Conservation (phyloP, 92 coral and sea anemone genomes). For the Epizoanthus fatuus region DNA sequence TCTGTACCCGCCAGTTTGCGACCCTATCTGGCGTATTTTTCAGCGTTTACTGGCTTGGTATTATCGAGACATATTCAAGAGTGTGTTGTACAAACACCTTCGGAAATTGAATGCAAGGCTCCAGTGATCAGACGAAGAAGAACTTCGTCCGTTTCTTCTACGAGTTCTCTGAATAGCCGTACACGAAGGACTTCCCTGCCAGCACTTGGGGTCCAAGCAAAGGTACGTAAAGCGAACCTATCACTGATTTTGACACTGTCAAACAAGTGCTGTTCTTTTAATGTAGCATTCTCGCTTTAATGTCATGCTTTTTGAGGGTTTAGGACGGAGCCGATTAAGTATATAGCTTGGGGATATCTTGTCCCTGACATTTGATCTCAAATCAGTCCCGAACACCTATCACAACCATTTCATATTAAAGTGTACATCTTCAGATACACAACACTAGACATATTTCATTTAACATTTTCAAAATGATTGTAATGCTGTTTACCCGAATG, state of each 20-base stretch:
- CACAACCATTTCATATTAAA: neutral
- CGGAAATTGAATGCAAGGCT: constrained; percentile 95
- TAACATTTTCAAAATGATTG: constrained; percentile 72
- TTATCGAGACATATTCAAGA: constrained; percentile 89
- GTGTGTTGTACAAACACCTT: constrained; percentile 79
- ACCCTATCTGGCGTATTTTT: constrained; percentile 91
- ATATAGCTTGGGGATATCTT: constrained; percentile 36
- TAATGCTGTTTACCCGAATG: constrained; percentile 66
- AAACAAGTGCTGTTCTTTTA: constrained; percentile 54
- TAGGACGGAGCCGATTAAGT: constrained; percentile 36
- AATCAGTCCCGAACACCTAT: constrained; percentile 21
- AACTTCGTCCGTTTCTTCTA: constrained; percentile 84
- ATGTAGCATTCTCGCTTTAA: neutral
- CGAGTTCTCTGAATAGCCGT: constrained; percentile 85
- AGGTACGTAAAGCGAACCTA: constrained; percentile 72
- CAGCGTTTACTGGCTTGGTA: constrained; percentile 95
- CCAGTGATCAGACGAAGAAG: constrained; percentile 88
- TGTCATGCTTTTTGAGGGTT: constrained; percentile 16
- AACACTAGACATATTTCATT: constrained; percentile 46
- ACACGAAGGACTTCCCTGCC: constrained; percentile 95
- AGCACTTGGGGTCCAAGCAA: constrained; percentile 95
- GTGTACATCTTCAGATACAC: constrained; percentile 54
- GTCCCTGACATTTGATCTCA: constrained; percentile 34
- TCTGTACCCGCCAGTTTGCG: constrained; percentile 88
- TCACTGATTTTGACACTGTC: constrained; percentile 19